A percentile compares a stretch with the other conserved stretches of the same genome.
phyloP scores from a whole-genome alignment of 2,113 vertebrate species.

The Ranitomeya imitator region DNA sequence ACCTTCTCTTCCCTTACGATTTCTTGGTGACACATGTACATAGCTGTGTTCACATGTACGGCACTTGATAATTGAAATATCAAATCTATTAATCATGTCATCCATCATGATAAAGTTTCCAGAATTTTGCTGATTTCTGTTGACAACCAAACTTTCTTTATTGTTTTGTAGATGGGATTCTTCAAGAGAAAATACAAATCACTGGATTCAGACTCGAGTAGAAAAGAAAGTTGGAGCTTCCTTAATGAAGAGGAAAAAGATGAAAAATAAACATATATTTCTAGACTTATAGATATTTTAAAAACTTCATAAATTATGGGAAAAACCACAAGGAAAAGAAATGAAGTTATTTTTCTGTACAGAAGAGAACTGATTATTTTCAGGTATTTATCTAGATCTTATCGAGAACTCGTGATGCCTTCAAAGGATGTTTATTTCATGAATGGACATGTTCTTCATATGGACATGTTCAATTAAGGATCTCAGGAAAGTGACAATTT shows the following conservation, averaged over 20 bases:
- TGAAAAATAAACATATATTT: constrained; percentile 60
- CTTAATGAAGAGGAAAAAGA: constrained; percentile 72
- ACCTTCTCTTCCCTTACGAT: constrained; percentile 10
- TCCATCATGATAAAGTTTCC: not conserved
- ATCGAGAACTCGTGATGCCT: not conserved
- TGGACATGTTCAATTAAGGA: constrained; percentile 11
- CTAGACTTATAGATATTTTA: constrained; percentile 59
- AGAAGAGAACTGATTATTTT: constrained; percentile 27
- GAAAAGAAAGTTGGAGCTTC: constrained; percentile 87
- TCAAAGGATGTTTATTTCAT: constrained; percentile 35
- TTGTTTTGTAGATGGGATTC: constrained; percentile 83
- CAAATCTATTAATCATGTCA: not conserved
- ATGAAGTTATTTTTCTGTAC: constrained; percentile 6
- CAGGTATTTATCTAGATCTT: constrained; percentile 28
- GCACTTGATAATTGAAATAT: constrained; percentile 24
- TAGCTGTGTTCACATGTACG: not conserved
- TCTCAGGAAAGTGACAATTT: constrained; percentile 54
- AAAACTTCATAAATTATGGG: constrained; percentile 58
- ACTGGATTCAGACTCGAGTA: constrained; percentile 72
- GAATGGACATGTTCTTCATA: constrained; percentile 21
- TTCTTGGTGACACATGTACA: constrained; percentile 9
- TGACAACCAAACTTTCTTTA: not conserved
- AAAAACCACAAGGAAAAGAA: constrained; percentile 59
- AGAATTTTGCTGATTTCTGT: not conserved
- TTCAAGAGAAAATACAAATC: constrained; percentile 85